Base-by-base conservation (phyloP, 2,797 vertebrate species). In the Enteromius unitaeniatus region DNA sequence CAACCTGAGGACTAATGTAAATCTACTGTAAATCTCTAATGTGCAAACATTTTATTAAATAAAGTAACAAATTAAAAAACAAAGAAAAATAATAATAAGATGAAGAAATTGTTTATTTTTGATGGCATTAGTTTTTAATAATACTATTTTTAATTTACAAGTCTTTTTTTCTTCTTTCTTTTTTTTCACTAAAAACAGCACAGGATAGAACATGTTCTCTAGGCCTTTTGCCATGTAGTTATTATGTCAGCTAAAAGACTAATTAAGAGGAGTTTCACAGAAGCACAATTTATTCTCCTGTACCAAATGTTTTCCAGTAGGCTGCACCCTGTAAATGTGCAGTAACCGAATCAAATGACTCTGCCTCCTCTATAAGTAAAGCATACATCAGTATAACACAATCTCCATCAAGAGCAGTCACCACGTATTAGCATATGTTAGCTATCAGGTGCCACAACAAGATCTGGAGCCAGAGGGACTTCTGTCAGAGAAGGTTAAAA, bases 251-350 rank as follows among this genome's bases (percentile, higher is more conserved):
- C 9, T 65, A 65, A 82, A 53, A 14, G 15, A 92, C 86, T 88
- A 60, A 90, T 79, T 92, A 72, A 67, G 0, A 89, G 89, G 92
- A 92, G 72, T 83, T 89, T 91, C 88, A 86, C 88, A 89, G 90
- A 91, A 86, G 88, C 87, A 87, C 70, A 85, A 87, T 90, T 83
- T 51, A 89, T 92, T 90, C 87, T 78, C 31, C 69, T 9, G n/a
- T 86, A 86, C 81, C 45, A 86, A 86, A 87, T 89, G 90, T 88
- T 93, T 90, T 91, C 89, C 87, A 79, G 74, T 79, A 28, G 62
- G 51, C 69, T 68, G 47, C 42, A n/a, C 60, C 49, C 70, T 37
- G 31, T 55, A 49, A 40, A 78, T 76, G 60, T 49, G 69, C 69
- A 68, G 68, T 69, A 26, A 73, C 34, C 28, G 45, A 78, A 68